Conservation (phyloP, 2,797 vertebrate genomes). For the Rhabdomys pumilio region DNA sequence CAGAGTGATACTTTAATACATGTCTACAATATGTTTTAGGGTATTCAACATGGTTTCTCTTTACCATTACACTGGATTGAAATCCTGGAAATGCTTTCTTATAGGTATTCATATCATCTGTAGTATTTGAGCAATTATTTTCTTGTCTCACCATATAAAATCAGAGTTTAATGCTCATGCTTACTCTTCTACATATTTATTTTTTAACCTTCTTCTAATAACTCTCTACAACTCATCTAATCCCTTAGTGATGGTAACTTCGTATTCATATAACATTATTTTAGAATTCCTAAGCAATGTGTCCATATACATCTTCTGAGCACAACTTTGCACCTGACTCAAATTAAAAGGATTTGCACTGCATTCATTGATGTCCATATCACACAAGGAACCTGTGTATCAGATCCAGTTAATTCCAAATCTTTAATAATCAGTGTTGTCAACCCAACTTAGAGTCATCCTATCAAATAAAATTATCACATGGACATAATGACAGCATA, state of each 20-base stretch:
- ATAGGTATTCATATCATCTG: neutral
- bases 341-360: neutral
- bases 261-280: neutral
- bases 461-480: neutral
- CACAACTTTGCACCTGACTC: neutral
- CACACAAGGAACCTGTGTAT: neutral
- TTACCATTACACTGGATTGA: neutral
- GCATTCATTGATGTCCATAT: neutral
- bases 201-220: neutral
- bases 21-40: neutral
- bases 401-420: neutral
- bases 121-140: neutral
- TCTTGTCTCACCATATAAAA: neutral
- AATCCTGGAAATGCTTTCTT: neutral
- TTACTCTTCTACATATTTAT: neutral
- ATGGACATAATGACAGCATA: neutral
- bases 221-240: neutral
- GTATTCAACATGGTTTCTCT: neutral
- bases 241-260: neutral
- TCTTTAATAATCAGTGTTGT: neutral
- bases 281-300: neutral
- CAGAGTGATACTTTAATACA: neutral
- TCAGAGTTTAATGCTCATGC: neutral
- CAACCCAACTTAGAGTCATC: neutral
- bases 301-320: neutral